phyloP scores from a whole-genome alignment of 2,113 vertebrate species.

The Seriola quinqueradiata region DNA sequence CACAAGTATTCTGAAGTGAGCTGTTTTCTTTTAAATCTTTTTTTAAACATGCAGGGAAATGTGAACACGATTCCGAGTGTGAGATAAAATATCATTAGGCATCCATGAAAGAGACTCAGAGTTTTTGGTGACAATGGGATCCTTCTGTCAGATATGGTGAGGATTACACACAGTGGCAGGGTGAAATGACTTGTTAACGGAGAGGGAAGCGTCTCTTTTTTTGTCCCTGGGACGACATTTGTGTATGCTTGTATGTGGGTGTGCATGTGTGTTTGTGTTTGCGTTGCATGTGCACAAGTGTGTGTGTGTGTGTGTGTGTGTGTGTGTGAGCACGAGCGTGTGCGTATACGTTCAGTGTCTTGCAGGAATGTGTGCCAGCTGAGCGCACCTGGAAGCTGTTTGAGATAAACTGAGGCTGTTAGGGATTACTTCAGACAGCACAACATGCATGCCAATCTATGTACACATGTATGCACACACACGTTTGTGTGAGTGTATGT shows the following conservation, averaged over 20 bases:
- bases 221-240: conserved; percentile 34
- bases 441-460: conserved; percentile 57
- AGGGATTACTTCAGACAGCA: conserved; percentile 62
- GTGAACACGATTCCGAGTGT: conserved; percentile 61
- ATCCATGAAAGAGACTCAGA: conserved; percentile 64
- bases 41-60: conserved; percentile 64
- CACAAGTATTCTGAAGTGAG: conserved; percentile 74
- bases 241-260: background rate
- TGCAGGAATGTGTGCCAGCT: conserved; percentile 48
- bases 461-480: conserved; percentile 18
- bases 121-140: conserved; percentile 64
- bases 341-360: conserved; percentile 27
- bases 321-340: background rate
- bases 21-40: conserved; percentile 32
- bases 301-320: background rate
- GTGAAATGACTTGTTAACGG: conserved; percentile 50
- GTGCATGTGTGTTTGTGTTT: conserved; percentile 9
- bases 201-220: conserved; percentile 5
- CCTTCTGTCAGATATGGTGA: conserved; percentile 65
- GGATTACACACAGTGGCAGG: conserved; percentile 61
- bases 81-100: conserved; percentile 77
- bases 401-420: conserved; percentile 62
- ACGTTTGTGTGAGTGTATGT: conserved; percentile 32
- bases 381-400: conserved; percentile 77
- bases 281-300: background rate